Evolutionary conservation across 2,113 vertebrate species (phyloP), one percentile per base, ranked within the genome.

Genomic region (Saccopteryx bilineata): DNA sequence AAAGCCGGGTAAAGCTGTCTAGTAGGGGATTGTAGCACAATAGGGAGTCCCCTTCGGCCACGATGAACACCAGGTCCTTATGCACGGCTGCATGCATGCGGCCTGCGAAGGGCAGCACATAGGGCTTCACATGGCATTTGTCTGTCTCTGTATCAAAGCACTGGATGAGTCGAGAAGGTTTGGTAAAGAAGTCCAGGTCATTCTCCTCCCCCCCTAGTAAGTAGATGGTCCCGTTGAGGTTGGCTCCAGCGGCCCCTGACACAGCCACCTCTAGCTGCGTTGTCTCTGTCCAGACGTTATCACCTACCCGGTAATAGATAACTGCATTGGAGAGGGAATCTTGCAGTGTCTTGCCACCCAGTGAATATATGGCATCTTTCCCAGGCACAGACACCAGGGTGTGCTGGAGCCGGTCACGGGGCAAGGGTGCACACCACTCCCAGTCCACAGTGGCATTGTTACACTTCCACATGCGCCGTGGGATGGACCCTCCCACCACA

Each of bases 391-490:
- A 99, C 74, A 99, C 99, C 13, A 99, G 99, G 5, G 99, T 99
- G 96, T 99, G 99, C 90, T 99, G 99, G 63, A 99, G 99, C 56
- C 99, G 99, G 98, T 99, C 99, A 15, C 99, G 98, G 26, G 99
- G 99, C 94, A 99, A 98, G 6, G 99, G 99, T 4, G 99, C 99
- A 17, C 99, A 99, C 97, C 99, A 99, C 93, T 99, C 99, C 99
- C 99, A 99, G 99, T 99, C 99, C 98, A 99, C 99, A 0, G 99
- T 99, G 0, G 99, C 99, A 63, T 99, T 99, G 98, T 99, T 99
- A 98, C 99, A 99, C 94, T 99, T 99, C 99, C 99, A 99, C 99
- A 99, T 99, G 95, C 99, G 99, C 0, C 99, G 99, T 0, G 99
- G 99, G 69, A 99, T 99, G 85, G 99, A 99, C 33, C 99, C 99